Percentiles rank a stretch among this genome's conserved stretches.
Evolutionary conservation across 2,797 vertebrate genomes (phyloP).

Genomic region (Gastrophryne carolinensis): DNA sequence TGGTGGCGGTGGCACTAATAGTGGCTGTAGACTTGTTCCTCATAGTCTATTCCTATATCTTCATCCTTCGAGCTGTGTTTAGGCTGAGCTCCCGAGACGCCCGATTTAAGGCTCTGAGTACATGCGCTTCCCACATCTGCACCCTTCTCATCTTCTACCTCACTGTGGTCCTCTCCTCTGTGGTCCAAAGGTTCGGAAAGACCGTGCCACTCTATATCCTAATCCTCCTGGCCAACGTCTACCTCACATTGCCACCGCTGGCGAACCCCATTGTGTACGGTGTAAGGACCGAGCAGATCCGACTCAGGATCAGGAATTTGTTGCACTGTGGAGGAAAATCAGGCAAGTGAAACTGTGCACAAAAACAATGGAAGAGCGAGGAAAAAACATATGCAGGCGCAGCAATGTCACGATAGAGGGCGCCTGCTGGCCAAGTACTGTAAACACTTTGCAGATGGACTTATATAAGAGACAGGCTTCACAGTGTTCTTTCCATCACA

Average conservation of each 20-base stretch:
- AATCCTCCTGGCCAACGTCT: constrained; percentile 59
- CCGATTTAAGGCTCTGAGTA: constrained; percentile 48
- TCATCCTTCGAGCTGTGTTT: constrained; percentile 54
- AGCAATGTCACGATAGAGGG: too few species aligned
- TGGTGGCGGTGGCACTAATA: constrained; percentile 67
- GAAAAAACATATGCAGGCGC: too few species aligned
- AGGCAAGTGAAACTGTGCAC: too few species aligned
- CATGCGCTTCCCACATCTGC: constrained; percentile 48
- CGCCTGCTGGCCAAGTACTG: too few species aligned
- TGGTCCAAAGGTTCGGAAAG: constrained; percentile 39
- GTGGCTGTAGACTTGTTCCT: constrained; percentile 57
- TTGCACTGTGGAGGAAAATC: neutral
- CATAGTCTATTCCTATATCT: constrained; percentile 46
- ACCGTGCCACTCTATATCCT: constrained; percentile 14
- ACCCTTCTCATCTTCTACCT: constrained; percentile 51
- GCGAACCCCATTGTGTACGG: constrained; percentile 68
- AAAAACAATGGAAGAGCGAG: too few species aligned
- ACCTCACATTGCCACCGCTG: constrained; percentile 65
- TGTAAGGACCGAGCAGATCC: neutral
- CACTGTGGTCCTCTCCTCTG: constrained; percentile 46
- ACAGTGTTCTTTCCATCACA: too few species aligned
- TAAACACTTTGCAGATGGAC: too few species aligned
- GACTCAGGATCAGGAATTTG: neutral
- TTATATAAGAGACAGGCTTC: too few species aligned
- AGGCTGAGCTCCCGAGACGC: constrained; percentile 35